These are phyloP conservation scores for Asbolus verrucosus DNA, from an alignment of 1,140 invertebrate species.

Conservation along the genomic window DNA sequence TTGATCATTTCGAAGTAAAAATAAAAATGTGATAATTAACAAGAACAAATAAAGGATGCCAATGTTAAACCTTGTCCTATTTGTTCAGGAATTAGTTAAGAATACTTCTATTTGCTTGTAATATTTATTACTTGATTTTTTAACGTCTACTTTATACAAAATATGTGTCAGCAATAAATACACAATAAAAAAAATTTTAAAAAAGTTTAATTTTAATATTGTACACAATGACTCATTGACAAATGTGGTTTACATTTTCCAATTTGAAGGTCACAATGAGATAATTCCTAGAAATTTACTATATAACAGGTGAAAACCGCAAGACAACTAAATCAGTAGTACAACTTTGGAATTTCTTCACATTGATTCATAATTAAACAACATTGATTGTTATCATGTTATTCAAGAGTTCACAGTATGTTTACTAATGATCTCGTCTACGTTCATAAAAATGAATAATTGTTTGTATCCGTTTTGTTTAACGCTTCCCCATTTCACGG, in stretches of 20 bases:
- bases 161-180: too few species aligned
- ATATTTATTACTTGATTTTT: too few species aligned
- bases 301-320: constrained; percentile 3
- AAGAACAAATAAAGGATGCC: constrained; percentile 1
- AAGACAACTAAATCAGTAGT: too few species aligned
- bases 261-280: constrained; percentile 22
- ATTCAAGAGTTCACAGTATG: neutral
- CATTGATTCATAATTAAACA: neutral
- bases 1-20: neutral
- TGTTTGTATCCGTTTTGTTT: too few species aligned
- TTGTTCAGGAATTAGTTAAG: neutral
- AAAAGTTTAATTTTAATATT: too few species aligned
- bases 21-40: constrained; percentile 20
- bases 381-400: neutral
- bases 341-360: too few species aligned
- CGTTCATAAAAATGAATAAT: too few species aligned
- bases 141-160: too few species aligned
- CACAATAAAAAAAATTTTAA: too few species aligned
- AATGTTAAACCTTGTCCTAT: constrained; percentile 20
- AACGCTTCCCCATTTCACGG: too few species aligned
- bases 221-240: constrained; percentile 6
- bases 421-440: neutral
- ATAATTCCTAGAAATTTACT: constrained; percentile 10
- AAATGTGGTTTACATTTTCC: constrained; percentile 22
- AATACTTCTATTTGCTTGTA: constrained; percentile 1